These are phyloP conservation scores for Sipha flava DNA, from an alignment of 1,140 invertebrate genomes.

Conservation along the genomic window DNA sequence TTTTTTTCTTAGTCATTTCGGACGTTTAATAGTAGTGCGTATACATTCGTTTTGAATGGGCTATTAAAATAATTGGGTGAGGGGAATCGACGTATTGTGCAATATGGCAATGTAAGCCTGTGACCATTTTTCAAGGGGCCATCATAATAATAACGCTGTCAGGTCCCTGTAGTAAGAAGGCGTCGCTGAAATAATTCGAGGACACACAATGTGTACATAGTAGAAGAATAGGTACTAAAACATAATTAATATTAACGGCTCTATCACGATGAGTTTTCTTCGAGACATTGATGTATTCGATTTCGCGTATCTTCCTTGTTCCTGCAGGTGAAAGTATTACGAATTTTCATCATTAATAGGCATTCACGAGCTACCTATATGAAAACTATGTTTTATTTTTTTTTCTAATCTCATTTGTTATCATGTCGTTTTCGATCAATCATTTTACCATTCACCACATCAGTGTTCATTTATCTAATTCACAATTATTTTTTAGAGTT, in stretches of 20 bases:
- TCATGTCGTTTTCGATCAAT: no score
- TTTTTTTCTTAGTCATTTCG: background rate
- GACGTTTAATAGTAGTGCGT: background rate
- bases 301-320: background rate
- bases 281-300: slow-evolving; percentile 14
- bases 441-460: no score
- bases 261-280: background rate
- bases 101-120: background rate
- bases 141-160: background rate
- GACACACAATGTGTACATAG: background rate
- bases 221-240: background rate
- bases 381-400: no score
- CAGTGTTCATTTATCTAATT: no score
- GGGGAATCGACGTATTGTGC: background rate
- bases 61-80: background rate
- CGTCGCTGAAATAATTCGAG: background rate
- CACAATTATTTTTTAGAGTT: no score
- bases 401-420: no score
- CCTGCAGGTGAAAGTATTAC: no score
- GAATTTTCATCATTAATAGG: no score
- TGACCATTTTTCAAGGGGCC: slow-evolving; percentile 10
- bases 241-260: slow-evolving; percentile 24
- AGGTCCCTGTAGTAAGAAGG: background rate
- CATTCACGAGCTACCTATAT: no score
- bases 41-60: background rate